Percentiles rank a stretch among this genome's conserved stretches.
Conservation (phyloP, 1,140 invertebrate genomes). For the Vollenhovia emeryi region DNA sequence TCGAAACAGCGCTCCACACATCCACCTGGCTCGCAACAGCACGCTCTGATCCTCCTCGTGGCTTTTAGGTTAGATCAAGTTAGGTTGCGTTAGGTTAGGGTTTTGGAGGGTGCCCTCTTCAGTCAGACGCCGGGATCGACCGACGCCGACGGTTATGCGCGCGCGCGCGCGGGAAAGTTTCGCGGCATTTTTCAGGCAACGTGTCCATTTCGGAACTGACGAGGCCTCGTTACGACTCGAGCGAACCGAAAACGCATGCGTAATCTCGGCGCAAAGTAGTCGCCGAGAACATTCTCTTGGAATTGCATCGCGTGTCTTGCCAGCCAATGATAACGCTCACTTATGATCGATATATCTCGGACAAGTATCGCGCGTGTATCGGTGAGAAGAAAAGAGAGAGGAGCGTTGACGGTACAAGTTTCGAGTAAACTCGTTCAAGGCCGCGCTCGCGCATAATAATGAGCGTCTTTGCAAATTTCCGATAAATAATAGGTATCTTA, state of each 20-base stretch:
- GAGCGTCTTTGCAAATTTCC: not conserved
- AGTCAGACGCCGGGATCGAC: not conserved
- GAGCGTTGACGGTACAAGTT: conserved; percentile 19
- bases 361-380: not conserved
- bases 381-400: conserved; percentile 12
- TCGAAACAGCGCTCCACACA: not conserved
- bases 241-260: not conserved
- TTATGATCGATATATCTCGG: not conserved
- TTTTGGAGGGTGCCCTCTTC: conserved; percentile 3
- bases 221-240: not conserved
- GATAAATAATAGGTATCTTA: not conserved
- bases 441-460: not conserved
- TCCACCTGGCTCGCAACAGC: too few relatives aligned
- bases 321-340: not conserved
- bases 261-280: conserved; percentile 29
- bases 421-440: conserved; percentile 52
- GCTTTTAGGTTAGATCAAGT: conserved; percentile 19
- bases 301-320: not conserved
- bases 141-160: not conserved
- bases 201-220: too few relatives aligned
- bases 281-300: not conserved
- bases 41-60: conserved; percentile 19
- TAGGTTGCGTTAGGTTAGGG: conserved; percentile 6
- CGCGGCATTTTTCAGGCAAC: not conserved
- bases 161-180: not conserved